Conservation (phyloP, 2,113 vertebrate genomes). For the Rhinolophus sinicus region DNA sequence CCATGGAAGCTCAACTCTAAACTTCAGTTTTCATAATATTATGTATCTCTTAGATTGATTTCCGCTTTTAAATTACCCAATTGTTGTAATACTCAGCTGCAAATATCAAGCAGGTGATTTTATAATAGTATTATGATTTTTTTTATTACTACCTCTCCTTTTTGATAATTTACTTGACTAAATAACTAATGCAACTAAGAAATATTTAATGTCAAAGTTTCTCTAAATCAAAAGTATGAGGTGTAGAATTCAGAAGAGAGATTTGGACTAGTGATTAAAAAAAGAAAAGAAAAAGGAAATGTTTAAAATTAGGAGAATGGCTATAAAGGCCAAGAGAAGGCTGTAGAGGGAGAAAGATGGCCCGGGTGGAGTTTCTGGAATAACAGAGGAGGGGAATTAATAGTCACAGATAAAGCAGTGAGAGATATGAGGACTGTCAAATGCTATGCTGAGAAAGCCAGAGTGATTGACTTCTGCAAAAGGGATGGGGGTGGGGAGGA, state of each 20-base stretch:
- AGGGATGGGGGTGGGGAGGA: accelerated
- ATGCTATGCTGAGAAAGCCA: not conserved
- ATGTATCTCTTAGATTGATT: not conserved
- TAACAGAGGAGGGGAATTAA: not conserved
- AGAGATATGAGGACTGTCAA: not conserved
- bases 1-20: not conserved
- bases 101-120: not conserved
- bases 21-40: not conserved
- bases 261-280: not conserved
- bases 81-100: not conserved
- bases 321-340: not conserved
- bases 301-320: not conserved
- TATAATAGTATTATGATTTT: not conserved
- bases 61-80: not conserved
- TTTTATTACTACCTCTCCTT: not conserved
- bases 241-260: not conserved
- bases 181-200: not conserved
- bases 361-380: not conserved
- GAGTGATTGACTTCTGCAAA: not conserved
- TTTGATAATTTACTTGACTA: not conserved
- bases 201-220: not conserved
- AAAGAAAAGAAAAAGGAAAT: not conserved
- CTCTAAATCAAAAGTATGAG: not conserved
- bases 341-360: not conserved
- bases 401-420: not conserved